A percentile compares a stretch with the other conserved stretches of the same genome.
These are phyloP conservation scores for Zaprionus tsacasi DNA, from an alignment of 1,140 invertebrate genomes.

Conservation along the genomic window DNA sequence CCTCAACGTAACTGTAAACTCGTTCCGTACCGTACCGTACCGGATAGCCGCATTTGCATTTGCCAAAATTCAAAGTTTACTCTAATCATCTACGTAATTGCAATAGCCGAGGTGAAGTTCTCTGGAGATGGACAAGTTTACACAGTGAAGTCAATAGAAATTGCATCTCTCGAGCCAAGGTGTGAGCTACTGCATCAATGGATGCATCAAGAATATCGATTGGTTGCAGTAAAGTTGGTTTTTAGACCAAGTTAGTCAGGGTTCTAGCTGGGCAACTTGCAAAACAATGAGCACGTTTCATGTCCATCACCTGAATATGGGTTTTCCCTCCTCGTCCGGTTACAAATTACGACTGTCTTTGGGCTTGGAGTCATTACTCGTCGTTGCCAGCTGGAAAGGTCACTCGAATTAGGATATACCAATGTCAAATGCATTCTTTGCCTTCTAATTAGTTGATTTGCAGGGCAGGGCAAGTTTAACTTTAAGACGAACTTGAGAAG, in stretches of 20 bases:
- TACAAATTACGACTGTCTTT: conserved; percentile 30
- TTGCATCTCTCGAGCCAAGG: too few relatives aligned
- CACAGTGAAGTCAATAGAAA: too few relatives aligned
- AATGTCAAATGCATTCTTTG: not conserved
- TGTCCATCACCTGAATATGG: too few relatives aligned
- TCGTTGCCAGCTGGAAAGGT: conserved; percentile 17
- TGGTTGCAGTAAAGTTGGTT: too few relatives aligned
- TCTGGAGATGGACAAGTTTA: not conserved
- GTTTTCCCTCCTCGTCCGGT: conserved; percentile 14
- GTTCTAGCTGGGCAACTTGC: too few relatives aligned
- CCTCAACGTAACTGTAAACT: not conserved
- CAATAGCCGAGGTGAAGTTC: not conserved
- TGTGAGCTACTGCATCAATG: too few relatives aligned
- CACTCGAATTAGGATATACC: not conserved
- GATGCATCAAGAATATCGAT: too few relatives aligned
- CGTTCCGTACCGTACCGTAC: too few relatives aligned
- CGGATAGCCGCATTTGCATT: not conserved
- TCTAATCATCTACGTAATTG: too few relatives aligned
- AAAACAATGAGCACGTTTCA: too few relatives aligned
- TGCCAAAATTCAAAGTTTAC: not conserved
- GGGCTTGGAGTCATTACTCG: not conserved
- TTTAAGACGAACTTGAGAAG: not conserved
- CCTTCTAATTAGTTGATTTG: not conserved
- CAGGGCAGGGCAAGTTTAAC: not conserved
- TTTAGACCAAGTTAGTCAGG: too few relatives aligned